Evolutionary conservation across 1,140 invertebrate genomes (phyloP), one percentile per base, ranked within the genome.

Genomic region (Pseudoatta argentina): DNA sequence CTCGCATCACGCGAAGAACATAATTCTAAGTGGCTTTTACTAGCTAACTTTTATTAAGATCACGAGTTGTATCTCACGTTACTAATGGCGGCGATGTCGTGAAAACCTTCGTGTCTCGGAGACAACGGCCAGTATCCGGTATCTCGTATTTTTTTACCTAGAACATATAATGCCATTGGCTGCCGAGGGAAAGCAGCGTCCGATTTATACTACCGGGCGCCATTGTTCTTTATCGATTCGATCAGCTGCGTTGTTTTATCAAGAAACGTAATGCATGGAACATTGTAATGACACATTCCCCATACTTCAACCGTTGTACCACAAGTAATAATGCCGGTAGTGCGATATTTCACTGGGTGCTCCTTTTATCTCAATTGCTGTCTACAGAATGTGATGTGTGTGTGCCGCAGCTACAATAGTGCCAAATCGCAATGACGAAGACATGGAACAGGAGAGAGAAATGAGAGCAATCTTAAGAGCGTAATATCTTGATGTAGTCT

Each of bases 181-280:
- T 55, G 21, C 4, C 18, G 27, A 59, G 44, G 18, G 39, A 83
- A 73, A 75, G 39, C 57, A 30, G 55, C 5, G 48, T 7, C 39
- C 24, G 30, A 44, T 73, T 82, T 82, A 73, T 57, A 55, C 44
- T 75, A 73, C 66, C 51, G 24, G 8, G 30, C 77, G 48, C 79
- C 79, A 83, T 83, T 83, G 79, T 83, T 83, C 79, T 34, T 83
- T 83, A 83, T 83, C 79, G 79, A 83, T 83, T 83, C 55, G 69
- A 83, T 73, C 79, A 73, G 79, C 39, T 48, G 79, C 55, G 69
- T 61, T 61, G 27, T 55, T 44, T 83, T 83, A 83, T 83, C 69
- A 75, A 51, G 24, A 73, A 39, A 73, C 44, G 14, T 55, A 55
- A 48, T 48, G 48, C 55, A 44, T 48, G 69, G 79, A 83, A 83